Base-by-base conservation (phyloP, 2,888 invertebrate genomes). In the Drosophila kambysellisi region DNA sequence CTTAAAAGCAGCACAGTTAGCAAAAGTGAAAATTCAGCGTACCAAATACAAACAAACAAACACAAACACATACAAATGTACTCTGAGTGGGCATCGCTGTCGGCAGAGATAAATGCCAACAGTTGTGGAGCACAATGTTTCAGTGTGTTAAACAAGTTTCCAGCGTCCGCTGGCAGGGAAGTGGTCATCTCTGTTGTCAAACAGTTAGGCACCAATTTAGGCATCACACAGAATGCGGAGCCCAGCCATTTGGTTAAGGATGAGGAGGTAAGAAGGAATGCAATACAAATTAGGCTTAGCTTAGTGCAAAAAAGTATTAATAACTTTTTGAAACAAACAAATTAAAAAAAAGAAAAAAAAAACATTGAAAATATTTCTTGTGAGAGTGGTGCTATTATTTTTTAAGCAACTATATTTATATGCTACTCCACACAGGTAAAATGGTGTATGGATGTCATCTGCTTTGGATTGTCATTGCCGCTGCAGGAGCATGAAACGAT, bases 401-500 rank as follows among this genome's bases (percentile, higher is more conserved):
- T 41, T 25, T 7, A 46, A 46, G 15, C 46, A 46, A 25, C 8
- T 46, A 25, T 56, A 12, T 12, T 39, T 39, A 39, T 39, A 39
- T 29, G 29, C 11, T 29, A 29, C 17, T n/a, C 12, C 8, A 15
- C n/a, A 4, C 88, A 98, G 97, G 98, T 99, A 56, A 95, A 96
- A 92, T 97, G 97, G 97, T 97, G 97, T 72, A 95, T 97, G 94
- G 96, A 97, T 93, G 97, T 97, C 17, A 96, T 99, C 74, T 97
- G 99, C 88, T 98, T 96, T 93, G 99, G 99, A 0, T 94, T 99
- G 6, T 97, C 98, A 17, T 94, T 99, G 52, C 98, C 98, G 0
- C 94, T 99, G 54, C 95, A 96, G 41, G 99, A 99, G 93, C 98
- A 98, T 92, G 98, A 98, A 87, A 97, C 98, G 0, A 96, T 99